Evolutionary conservation across 2,797 vertebrate species (phyloP), one percentile per base, ranked within the genome.

Genomic region (Halcyon smyrnensis): DNA sequence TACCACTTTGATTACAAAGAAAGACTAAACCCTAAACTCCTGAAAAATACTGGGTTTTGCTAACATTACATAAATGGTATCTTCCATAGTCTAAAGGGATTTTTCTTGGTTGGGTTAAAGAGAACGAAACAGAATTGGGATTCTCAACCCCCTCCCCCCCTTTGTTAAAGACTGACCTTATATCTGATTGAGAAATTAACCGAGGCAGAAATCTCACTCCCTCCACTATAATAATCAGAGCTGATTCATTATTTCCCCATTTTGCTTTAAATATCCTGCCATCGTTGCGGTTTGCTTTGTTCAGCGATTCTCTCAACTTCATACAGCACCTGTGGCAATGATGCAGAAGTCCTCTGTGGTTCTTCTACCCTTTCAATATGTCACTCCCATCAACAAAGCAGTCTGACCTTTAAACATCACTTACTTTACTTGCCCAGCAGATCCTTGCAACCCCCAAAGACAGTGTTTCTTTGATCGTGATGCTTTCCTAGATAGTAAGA

Each of bases 161-260:
- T 95, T 79, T 84, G 41, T 90, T 91, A 86, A 90, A 84, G 27
- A 21, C 21, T 86, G 46, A 17, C 63, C 69, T 95, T 73, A 65
- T 77, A 70, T 27, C 56, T 27, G 60, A 87, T 4, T 0, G 15
- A 88, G 51, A 93, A 93, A 91, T 56, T 63, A 91, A 77, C 15
- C 3, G 45, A 87, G 76, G 65, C 54, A 90, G 68, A 93, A 95
- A 92, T 78, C 82, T 78, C 54, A 76, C 81, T 48, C 30, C 69
- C 24, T 91, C 41, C 45, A 43, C 56, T 91, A 71, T 28, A 81
- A 54, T 68, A 86, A 91, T 80, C 0, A 4, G 11, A 17, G 51
- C 76, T 95, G 94, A 91, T 30, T 95, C 92, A 94, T n/a, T 45
- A 81, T 88, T 94, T 78, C 59, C 56, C 25, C 51, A 53, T 70